Evolutionary conservation across 1,140 invertebrate species (phyloP), one percentile per base, ranked within the genome.

Genomic region (Odontomachus brunneus): DNA sequence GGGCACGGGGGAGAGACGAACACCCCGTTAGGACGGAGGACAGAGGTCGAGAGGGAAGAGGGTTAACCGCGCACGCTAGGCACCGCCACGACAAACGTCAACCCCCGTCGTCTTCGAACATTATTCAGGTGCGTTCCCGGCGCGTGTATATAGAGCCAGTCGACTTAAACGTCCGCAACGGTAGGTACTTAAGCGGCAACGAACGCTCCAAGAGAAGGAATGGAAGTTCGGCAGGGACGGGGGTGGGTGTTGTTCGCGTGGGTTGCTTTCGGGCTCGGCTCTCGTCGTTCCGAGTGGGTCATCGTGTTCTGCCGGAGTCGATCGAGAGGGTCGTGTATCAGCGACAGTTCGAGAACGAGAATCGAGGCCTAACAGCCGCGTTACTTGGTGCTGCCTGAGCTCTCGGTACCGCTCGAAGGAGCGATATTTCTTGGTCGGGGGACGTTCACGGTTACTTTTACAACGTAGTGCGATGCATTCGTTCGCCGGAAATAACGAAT

Each of bases 61-160:
- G 49, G 26, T 51, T 44, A 59, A 57, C 65, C 78, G 38, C 67
- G 90, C 92, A 93, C 92, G 92, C 92, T 91, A 93, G 92, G 92
- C 87, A 93, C 90, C 83, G 86, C 92, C 92, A 93, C 89, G 92
- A 92, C 92, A 92, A 91, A 92, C 87, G 92, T 93, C 92, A 92
- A 87, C 81, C 76, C 72, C 75, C 74, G 53, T 85, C 87, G 88
- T 85, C 86, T 88, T 87, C 49, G 63, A 82, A 88, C 90, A 91
- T 91, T 92, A 91, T 90, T 91, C 88, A 90, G 88, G 78, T 89
- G 88, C 72, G 87, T 88, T 86, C 76, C 82, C 59, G 59, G 26
- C n/a, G 24, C 29, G 51, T n/a, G 3, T 24, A 82, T 69, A 69
- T 71, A 86, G 51, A 33, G 24, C 11, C 53, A 67, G 59, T 11